Conservation (phyloP, 2,113 vertebrate genomes). For the Desmodus rotundus region DNA sequence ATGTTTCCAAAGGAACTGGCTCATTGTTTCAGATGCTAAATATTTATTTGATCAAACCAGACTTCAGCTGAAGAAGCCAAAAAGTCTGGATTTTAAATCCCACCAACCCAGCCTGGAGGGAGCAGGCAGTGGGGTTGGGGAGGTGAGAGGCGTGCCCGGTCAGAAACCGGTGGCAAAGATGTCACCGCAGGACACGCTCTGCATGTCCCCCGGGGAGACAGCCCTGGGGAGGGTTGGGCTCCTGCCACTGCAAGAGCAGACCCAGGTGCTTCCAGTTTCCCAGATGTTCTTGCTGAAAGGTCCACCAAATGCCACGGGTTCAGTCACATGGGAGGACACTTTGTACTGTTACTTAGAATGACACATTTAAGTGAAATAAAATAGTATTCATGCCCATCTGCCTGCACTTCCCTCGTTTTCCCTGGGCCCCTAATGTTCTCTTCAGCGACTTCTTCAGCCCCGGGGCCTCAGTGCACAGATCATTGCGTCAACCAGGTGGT, state of each 20-base stretch:
- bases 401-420: not conserved
- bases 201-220: too few species aligned
- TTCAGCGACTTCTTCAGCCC: not conserved
- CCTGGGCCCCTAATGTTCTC: not conserved
- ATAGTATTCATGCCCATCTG: not conserved
- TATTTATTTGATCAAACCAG: constrained; percentile 68
- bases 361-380: not conserved
- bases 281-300: not conserved
- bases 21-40: constrained; percentile 58
- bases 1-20: constrained; percentile 65
- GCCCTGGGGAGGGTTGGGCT: too few species aligned
- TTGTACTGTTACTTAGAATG: not conserved
- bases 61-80: constrained; percentile 43
- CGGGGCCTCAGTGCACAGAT: not conserved
- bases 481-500: not conserved
- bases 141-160: not conserved
- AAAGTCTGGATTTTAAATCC: constrained; percentile 33
- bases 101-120: not conserved
- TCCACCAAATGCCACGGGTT: not conserved
- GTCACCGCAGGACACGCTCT: not conserved
- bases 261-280: not conserved
- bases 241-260: too few species aligned
- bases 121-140: not conserved
- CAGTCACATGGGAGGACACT: not conserved
- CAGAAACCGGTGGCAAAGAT: not conserved